Conservation (phyloP, 2,888 invertebrate genomes). For the Hetaerina titia region DNA sequence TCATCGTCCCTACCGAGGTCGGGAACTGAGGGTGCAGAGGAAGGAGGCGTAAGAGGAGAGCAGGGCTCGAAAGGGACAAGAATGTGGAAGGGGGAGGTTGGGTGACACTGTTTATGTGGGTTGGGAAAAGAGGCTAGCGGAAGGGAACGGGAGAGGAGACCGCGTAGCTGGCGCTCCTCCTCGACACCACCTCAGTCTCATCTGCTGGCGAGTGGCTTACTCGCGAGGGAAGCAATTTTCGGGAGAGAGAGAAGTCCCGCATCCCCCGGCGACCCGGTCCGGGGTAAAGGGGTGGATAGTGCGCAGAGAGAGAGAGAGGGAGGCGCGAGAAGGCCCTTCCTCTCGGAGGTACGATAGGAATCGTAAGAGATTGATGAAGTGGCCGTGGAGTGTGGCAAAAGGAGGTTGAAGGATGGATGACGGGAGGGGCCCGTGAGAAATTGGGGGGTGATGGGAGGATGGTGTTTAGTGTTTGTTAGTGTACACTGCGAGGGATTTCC, state of each 20-base stretch:
- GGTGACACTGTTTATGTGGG: neutral
- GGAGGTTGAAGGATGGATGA: neutral
- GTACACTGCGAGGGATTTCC: neutral
- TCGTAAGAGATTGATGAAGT: neutral
- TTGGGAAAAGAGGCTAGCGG: neutral
- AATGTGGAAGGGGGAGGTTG: neutral
- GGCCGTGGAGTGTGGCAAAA: neutral
- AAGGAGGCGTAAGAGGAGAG: neutral
- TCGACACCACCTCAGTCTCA: neutral
- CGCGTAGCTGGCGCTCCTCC: neutral
- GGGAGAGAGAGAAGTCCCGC: slow-evolving; percentile 9
- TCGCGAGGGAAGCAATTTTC: slow-evolving; percentile 56
- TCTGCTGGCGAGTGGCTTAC: neutral
- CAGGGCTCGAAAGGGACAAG: neutral
- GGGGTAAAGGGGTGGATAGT: slow-evolving; percentile 11
- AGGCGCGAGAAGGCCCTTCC: neutral
- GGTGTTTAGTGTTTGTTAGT: neutral
- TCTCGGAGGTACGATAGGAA: neutral
- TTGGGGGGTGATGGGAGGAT: neutral
- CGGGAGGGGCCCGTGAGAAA: too few relatives aligned
- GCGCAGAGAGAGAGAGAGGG: neutral
- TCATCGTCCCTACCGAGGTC: too few relatives aligned
- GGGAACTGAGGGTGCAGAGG: neutral
- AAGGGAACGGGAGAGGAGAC: neutral
- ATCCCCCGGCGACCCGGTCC: neutral